Conservation (phyloP, 2,888 invertebrate genomes). For the Pilophorus perplexus region DNA sequence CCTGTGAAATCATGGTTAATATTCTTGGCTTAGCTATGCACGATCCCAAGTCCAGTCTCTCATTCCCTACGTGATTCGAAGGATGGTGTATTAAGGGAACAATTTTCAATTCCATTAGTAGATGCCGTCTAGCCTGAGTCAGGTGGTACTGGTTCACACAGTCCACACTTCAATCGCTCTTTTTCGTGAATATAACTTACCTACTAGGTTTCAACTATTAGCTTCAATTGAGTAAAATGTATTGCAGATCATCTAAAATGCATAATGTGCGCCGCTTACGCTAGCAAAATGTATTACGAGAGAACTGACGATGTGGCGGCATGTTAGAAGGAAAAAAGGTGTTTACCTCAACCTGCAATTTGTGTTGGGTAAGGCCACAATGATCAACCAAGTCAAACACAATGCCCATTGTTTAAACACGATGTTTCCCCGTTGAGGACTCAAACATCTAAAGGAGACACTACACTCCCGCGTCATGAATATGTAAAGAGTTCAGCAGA, state of each 20-base stretch:
- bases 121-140: neutral
- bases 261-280: too few relatives aligned
- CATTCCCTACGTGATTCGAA: constrained; percentile 36
- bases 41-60: constrained; percentile 24
- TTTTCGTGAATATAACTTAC: too few relatives aligned
- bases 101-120: constrained; percentile 5
- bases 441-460: constrained; percentile 19
- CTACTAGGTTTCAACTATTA: too few relatives aligned
- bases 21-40: constrained; percentile 35
- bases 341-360: constrained; percentile 36
- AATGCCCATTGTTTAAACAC: constrained; percentile 36
- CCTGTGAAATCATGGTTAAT: constrained; percentile 34
- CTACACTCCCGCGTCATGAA: constrained; percentile 25
- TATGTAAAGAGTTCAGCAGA: constrained; percentile 13
- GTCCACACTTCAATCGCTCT: too few relatives aligned
- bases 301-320: too few relatives aligned
- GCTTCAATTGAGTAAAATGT: too few relatives aligned
- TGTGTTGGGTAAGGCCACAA: constrained; percentile 23
- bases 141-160: too few relatives aligned
- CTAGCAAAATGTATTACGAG: too few relatives aligned
- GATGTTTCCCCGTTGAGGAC: constrained; percentile 8
- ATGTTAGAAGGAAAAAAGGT: constrained; percentile 35
- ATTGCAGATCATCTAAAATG: too few relatives aligned
- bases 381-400: constrained; percentile 30
- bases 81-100: constrained; percentile 19